These are phyloP conservation scores for Akabosia matsudoensis DNA, from an alignment of 1,140 invertebrate species.

Conservation along the genomic window DNA sequence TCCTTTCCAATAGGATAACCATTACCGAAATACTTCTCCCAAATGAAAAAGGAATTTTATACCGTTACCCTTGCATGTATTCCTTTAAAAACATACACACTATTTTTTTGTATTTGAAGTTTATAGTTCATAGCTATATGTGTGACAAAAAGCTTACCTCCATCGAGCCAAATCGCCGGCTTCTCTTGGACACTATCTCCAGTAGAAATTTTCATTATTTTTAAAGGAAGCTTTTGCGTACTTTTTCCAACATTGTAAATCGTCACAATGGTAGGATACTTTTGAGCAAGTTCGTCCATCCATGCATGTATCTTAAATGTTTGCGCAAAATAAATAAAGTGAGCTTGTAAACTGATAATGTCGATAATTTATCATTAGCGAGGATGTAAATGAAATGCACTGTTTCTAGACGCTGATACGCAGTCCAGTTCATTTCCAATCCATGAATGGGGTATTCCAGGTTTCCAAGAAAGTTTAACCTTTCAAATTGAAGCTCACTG, in stretches of 20 bases:
- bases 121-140: neutral
- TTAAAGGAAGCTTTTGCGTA: neutral
- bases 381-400: neutral
- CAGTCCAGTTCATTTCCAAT: conserved; percentile 28
- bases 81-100: no score
- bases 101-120: neutral
- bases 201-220: conserved; percentile 17
- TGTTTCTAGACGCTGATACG: conserved; percentile 34
- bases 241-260: neutral
- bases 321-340: neutral
- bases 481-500: no score
- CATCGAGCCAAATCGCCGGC: conserved; percentile 20
- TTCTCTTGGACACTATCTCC: neutral
- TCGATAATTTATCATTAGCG: neutral
- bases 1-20: neutral
- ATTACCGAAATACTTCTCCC: neutral
- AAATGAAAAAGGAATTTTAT: no score
- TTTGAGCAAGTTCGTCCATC: conserved; percentile 7
- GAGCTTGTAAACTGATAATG: neutral
- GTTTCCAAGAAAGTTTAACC: no score
- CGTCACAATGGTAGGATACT: neutral
- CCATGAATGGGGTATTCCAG: no score
- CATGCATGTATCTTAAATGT: neutral
- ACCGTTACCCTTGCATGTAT: no score
- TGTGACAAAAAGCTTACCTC: neutral